Evolutionary conservation across 2,113 vertebrate species (phyloP), one percentile per base, ranked within the genome.

Genomic region (Brachirus orientalis): DNA sequence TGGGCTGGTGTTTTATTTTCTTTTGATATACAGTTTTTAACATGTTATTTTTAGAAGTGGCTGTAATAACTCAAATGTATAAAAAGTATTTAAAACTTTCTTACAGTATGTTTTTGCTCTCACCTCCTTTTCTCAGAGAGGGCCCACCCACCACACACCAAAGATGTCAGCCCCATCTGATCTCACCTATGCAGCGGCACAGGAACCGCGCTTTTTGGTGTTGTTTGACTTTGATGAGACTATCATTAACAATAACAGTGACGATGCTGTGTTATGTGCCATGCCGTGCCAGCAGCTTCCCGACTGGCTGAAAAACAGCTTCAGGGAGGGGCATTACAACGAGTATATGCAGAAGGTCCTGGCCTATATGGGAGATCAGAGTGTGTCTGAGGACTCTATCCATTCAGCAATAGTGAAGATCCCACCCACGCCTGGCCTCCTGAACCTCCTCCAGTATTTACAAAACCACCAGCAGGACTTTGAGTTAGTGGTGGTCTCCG

Each of bases 181-280:
- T 14, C 14, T 28, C 13, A 14, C 37, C 37, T 51, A 17, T 0
- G 37, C 54, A 0, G 22, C 58, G 0, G 43, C 58, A n/a, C 61
- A 53, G 19, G 48, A 82, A 1, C 57, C 90, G 0, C 92, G 79
- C 2, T 96, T 94, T 77, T 91, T 99, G 77, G 90, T 99, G 10
- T 38, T 95, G 66, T 98, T 99, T 0, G 97, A 99, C 83, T 99
- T 99, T 0, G 97, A 98, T 0, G 96, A 98, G 91, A 99, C 97
- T 20, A 94, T 99, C 62, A 88, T 98, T 74, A 89, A 94, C 0
- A 95, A 95, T 80, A 98, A 90, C 94, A 98, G 96, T 6, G 97
- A 99, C 0, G 93, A 98, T 0, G 95, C 95, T 0, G 84, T 97
- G 48, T 14, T 92, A 37, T 90, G 94, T 0, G 87, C 89, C 0